Conservation (phyloP, 2,113 vertebrate species). For the Suncus etruscus region DNA sequence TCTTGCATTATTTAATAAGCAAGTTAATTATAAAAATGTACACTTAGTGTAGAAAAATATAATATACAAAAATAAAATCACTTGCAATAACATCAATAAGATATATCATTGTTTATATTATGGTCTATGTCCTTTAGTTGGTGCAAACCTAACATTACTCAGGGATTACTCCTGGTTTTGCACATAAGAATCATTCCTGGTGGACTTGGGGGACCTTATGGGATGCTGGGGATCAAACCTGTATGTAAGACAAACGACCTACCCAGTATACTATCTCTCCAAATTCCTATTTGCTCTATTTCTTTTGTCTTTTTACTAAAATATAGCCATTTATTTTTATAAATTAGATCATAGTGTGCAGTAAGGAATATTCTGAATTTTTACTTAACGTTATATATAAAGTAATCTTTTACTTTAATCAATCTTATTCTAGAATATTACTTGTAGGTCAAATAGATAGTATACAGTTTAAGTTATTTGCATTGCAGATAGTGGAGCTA, state of each 20-base stretch:
- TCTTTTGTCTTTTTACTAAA: neutral
- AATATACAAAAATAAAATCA: conserved; percentile 51
- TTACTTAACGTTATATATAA: conserved; percentile 36
- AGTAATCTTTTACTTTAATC: conserved; percentile 31
- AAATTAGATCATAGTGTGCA: neutral
- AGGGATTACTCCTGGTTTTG: no score
- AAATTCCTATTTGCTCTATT: neutral
- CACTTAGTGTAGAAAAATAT: neutral
- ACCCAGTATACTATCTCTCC: no score
- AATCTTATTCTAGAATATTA: conserved; percentile 44
- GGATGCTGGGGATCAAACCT: no score
- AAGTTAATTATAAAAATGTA: conserved; percentile 12
- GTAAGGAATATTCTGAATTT: conserved; percentile 1
- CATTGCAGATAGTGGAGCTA: no score
- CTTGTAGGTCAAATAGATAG: no score
- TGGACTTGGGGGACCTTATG: no score
- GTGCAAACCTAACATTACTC: no score
- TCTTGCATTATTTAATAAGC: conserved; percentile 37
- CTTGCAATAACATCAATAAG: conserved; percentile 41
- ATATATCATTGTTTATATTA: conserved; percentile 13
- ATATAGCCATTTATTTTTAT: conserved; percentile 12
- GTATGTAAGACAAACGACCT: no score
- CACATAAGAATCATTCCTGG: no score
- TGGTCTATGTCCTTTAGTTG: conserved; percentile 3
- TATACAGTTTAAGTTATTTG: no score